Evolutionary conservation across 2,113 vertebrate genomes (phyloP).

Genomic region (Epinephelus lanceolatus): DNA sequence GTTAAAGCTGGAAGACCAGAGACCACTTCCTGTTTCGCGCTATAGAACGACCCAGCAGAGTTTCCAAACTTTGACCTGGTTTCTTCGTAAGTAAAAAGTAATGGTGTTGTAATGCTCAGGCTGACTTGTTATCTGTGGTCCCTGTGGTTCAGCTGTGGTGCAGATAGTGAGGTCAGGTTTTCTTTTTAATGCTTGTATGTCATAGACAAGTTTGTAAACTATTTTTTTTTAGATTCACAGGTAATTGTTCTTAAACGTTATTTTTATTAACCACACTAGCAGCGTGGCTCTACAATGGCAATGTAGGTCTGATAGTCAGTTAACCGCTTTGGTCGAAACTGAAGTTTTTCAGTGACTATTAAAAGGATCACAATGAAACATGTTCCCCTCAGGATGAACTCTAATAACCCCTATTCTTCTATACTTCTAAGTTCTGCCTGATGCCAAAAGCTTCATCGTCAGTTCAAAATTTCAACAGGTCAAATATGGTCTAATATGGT

Average conservation of each 20-base stretch:
- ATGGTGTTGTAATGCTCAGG: neutral
- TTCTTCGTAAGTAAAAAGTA: neutral
- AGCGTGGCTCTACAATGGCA: neutral
- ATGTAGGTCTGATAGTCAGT: neutral
- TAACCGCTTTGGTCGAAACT: too few relatives aligned
- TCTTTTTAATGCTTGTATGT: neutral
- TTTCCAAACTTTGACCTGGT: neutral
- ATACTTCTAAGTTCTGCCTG: too few relatives aligned
- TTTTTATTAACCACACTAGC: neutral
- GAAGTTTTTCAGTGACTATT: too few relatives aligned
- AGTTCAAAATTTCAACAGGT: too few relatives aligned
- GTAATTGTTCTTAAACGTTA: neutral
- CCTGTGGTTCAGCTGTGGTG: slow-evolving; percentile 5
- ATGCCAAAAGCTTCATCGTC: too few relatives aligned
- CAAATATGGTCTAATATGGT: too few relatives aligned
- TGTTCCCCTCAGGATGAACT: too few relatives aligned
- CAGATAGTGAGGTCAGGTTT: neutral
- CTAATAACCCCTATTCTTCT: too few relatives aligned
- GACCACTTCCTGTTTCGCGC: slow-evolving; percentile 46
- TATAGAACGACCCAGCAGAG: neutral
- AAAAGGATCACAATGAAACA: too few relatives aligned
- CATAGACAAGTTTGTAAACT: neutral
- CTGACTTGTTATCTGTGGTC: slow-evolving; percentile 4
- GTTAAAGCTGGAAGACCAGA: neutral
- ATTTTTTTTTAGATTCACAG: neutral